Base-by-base conservation (phyloP, 1,140 invertebrate genomes). In the Zelostemma sp. region DNA sequence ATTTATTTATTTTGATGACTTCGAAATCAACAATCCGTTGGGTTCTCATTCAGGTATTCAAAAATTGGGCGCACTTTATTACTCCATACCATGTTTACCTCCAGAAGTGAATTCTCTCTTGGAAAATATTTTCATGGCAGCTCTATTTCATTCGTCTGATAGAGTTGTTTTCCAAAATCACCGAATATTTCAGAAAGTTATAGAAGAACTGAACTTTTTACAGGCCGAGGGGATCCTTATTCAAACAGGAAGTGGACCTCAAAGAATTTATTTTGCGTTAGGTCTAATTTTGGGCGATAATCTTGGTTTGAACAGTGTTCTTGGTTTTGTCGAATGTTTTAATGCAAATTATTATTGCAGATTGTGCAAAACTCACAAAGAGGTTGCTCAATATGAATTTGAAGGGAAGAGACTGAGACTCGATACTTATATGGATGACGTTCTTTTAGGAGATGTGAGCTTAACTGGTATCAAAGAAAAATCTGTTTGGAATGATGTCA, bases 261-360 rank as follows among this genome's bases (percentile, higher is more conserved):
- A 41, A 31, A 11, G 15, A 56, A 19, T 64, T 17, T 63, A 58
- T 33, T 66, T 73, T 54, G 11, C 38, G 0, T 28, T 71, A 14
- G 55, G 56, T 3, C 21, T 70, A 2, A 15, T 73, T 31, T 17
- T 63, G 11, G 65, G 58, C 6, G 64, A 72, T 46, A 71, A 74
- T 61, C 35, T 71, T 21, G 65, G 72, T 21, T 25, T 72, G 1
- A 63, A 74, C 40, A 19, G 46, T 28, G 28, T 70, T 47, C 28
- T 68, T 15, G 72, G 67, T 11, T 73, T 70, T 45, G 43, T 38
- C 2, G 66, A 66, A 40, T 16, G 54, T 57, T 74, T 74, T 45
- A 53, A 58, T 8, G 53, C 56, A 1, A 49, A 60, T 31, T 49
- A 61, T 50, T 57, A 40, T 28, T 74, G 68, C 31, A 35, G 68